Evolutionary conservation across 2,888 invertebrate species (phyloP).

Genomic region (Alsophila aescularia): DNA sequence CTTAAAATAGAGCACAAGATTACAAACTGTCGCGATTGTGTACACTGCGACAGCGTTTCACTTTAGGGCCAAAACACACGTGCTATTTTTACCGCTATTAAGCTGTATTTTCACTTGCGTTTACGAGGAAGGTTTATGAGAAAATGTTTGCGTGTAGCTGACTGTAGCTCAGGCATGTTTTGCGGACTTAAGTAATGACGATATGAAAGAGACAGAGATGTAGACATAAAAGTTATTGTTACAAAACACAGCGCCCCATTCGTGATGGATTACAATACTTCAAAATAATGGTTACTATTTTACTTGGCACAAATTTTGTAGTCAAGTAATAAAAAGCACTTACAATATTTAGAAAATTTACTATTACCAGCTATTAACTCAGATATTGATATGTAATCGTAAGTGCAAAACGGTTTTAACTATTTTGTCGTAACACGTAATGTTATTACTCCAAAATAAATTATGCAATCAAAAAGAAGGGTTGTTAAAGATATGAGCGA

Average conservation of each 20-base stretch:
- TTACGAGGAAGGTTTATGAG: slow-evolving; percentile 34
- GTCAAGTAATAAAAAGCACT: slow-evolving; percentile 1
- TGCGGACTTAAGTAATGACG: slow-evolving; percentile 32
- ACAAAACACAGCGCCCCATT: slow-evolving; percentile 18
- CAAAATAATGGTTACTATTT: background rate
- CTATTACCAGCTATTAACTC: background rate
- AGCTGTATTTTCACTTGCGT: slow-evolving; percentile 33
- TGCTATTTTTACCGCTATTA: slow-evolving; percentile 40
- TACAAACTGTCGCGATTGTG: slow-evolving; percentile 2
- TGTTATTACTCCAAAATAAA: too few species aligned
- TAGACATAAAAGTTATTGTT: slow-evolving; percentile 24
- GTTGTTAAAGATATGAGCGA: too few species aligned
- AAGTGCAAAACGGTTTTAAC: too few species aligned
- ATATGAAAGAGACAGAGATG: slow-evolving; percentile 27
- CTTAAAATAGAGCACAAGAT: too few species aligned
- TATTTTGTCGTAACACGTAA: too few species aligned
- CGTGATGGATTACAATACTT: slow-evolving; percentile 8
- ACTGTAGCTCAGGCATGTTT: slow-evolving; percentile 26
- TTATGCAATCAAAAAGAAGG: too few species aligned
- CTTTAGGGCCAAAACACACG: slow-evolving; percentile 49
- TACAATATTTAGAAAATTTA: background rate
- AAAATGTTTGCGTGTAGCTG: slow-evolving; percentile 28
- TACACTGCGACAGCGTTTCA: slow-evolving; percentile 34
- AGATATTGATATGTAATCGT: too few species aligned
- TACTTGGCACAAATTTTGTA: background rate